Percentiles rank a stretch among this genome's conserved stretches.
Evolutionary conservation across 1,140 invertebrate species (phyloP).

Genomic region (Zaprionus lachaisei): DNA sequence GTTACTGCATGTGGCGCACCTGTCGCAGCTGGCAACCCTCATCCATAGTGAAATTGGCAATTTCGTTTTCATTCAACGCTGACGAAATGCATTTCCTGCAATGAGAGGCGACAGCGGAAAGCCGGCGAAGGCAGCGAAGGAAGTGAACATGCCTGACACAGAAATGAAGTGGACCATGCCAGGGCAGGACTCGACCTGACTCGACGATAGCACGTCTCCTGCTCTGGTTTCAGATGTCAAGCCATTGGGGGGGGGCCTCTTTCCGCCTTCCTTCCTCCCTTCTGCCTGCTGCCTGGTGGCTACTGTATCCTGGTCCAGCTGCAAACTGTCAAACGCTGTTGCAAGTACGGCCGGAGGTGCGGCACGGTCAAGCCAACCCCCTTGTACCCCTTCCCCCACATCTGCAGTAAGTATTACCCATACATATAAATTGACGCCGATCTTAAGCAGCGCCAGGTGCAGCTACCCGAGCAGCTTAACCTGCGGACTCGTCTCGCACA

Average conservation of each 20-base stretch:
- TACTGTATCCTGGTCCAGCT: constrained; percentile 18
- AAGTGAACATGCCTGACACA: constrained; percentile 54
- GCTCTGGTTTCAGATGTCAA: constrained; percentile 20
- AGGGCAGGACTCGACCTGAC: neutral
- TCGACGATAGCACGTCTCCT: constrained; percentile 20
- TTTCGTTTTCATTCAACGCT: constrained; percentile 77
- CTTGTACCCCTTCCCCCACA: constrained; percentile 3
- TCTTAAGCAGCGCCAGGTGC: constrained; percentile 2
- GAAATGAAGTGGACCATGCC: constrained; percentile 59
- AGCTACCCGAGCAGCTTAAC: constrained; percentile 12
- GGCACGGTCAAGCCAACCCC: constrained; percentile 40
- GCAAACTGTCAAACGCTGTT: constrained; percentile 57
- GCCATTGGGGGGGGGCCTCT: neutral
- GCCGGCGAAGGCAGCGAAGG: constrained; percentile 39
- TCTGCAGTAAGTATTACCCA: constrained; percentile 1
- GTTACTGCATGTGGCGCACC: constrained; percentile 16
- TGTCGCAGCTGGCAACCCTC: constrained; percentile 10
- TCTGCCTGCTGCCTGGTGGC: neutral
- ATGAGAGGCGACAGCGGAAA: constrained; percentile 62
- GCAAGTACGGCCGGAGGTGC: constrained; percentile 64
- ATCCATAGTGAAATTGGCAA: constrained; percentile 68
- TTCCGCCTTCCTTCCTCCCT: neutral
- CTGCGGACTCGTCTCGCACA: neutral
- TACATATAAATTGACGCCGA: constrained; percentile 6
- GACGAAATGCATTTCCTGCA: constrained; percentile 81